These are phyloP conservation scores for Achlya flavicornis DNA, from an alignment of 2,888 invertebrate species.

Conservation along the genomic window DNA sequence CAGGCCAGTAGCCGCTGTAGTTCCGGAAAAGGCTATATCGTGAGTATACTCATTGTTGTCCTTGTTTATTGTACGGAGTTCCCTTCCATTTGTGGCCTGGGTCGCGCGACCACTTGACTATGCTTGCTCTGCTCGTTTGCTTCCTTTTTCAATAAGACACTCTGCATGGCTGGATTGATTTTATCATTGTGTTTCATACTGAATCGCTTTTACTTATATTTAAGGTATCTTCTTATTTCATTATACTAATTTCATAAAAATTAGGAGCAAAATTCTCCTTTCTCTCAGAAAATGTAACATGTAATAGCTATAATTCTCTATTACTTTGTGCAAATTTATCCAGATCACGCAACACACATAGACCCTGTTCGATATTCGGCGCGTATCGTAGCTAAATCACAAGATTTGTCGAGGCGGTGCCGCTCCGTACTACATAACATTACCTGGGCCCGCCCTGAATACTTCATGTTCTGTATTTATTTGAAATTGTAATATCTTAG, in stretches of 20 bases:
- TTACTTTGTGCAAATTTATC: slow-evolving; percentile 75
- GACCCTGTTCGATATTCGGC: slow-evolving; percentile 77
- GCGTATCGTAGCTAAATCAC: slow-evolving; percentile 82
- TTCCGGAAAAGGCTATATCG: slow-evolving; percentile 97
- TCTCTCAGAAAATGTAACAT: slow-evolving; percentile 35
- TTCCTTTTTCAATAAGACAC: slow-evolving; percentile 24
- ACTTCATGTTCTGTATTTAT: slow-evolving; percentile 82
- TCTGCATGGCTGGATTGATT: slow-evolving; percentile 16
- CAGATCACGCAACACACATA: slow-evolving; percentile 79
- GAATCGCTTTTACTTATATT: neutral
- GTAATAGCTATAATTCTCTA: slow-evolving; percentile 74
- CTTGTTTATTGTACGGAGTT: slow-evolving; percentile 57
- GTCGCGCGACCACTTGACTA: slow-evolving; percentile 45
- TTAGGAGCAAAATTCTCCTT: slow-evolving; percentile 16
- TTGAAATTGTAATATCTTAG: slow-evolving; percentile 82
- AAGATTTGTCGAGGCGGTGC: slow-evolving; percentile 80
- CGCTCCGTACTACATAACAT: slow-evolving; percentile 77
- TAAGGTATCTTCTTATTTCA: slow-evolving; percentile 20
- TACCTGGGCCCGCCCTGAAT: slow-evolving; percentile 80
- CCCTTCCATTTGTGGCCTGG: slow-evolving; percentile 49
- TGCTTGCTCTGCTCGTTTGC: slow-evolving; percentile 35
- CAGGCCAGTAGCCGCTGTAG: slow-evolving; percentile 96
- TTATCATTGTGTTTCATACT: slow-evolving; percentile 15
- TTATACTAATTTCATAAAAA: slow-evolving; percentile 9
- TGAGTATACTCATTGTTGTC: slow-evolving; percentile 87